Base-by-base conservation (phyloP, 1,140 invertebrate genomes). In the Drosophila parabipectinata region DNA sequence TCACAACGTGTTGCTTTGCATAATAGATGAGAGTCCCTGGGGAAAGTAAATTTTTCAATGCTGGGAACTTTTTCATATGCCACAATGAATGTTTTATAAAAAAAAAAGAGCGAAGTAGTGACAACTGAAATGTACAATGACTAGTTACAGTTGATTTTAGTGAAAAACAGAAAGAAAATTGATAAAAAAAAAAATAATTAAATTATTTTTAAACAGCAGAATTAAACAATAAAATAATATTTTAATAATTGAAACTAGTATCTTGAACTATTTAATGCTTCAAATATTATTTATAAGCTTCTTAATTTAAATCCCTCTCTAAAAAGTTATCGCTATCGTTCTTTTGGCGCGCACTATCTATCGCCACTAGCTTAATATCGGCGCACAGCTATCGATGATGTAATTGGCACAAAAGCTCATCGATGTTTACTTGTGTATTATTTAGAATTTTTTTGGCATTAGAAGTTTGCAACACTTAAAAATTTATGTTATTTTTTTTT, bases 31-130 rank as follows among this genome's bases (percentile, higher is more conserved):
- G 15, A 32, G 12, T n/a, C 15, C 34, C 9, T 9, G 12, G 10
- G 32, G 4, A 7, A 18, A 63, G 59, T 14, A 7, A 7, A 44
- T 63, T 51, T 26, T n/a, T 3, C 15, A 30, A 5, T 10, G 7
- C 59, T 67, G 63, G 63, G 63, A 67, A 64, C n/a, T 34, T 10
- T 5, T 32, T 37, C 63, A 67, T 18, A 28, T 67, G 60, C 8
- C 10, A 2, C 10, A 10, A 24, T 30, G 47, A 15, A 63, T 41
- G 30, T 66, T 51, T 51, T 0, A 67, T 67, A 12, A 10, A 15
- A 15, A 44, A 44, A 8, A 44, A 15, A 15, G 1, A 37, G 10
- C 2, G 9, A 37, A 37, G 34, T 37, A 28, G 6, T 37, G 34
- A 37, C 1, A 37, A 37, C 9, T 10, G 10, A 37, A n/a, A n/a